phyloP scores from a whole-genome alignment of 2,888 invertebrate species.

The Graphium colonna region DNA sequence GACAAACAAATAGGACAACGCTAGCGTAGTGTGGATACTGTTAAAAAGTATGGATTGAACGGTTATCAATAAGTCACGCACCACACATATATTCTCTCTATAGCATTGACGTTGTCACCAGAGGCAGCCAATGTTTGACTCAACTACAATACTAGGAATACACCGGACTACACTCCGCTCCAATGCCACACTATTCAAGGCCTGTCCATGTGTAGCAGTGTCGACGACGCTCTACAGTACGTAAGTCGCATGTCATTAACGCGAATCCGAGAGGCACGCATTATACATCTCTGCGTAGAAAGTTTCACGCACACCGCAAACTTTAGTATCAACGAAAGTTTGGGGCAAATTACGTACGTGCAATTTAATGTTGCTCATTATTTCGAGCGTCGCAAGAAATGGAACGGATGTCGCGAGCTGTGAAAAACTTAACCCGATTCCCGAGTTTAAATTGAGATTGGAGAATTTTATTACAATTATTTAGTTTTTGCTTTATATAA shows the following conservation, averaged over 20 bases:
- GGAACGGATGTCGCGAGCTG: slow-evolving; percentile 1
- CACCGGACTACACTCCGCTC: slow-evolving; percentile 14
- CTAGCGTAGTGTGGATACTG: no score
- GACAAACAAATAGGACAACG: no score
- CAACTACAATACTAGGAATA: slow-evolving; percentile 10
- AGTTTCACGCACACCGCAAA: slow-evolving; percentile 8
- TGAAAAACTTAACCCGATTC: slow-evolving; percentile 7
- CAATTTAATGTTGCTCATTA: not conserved
- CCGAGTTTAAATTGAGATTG: slow-evolving; percentile 10
- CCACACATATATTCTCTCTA: no score
- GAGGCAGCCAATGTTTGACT: not conserved
- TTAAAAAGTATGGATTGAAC: no score
- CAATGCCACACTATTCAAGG: slow-evolving; percentile 17
- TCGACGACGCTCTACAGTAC: slow-evolving; percentile 7
- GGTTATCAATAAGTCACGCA: no score
- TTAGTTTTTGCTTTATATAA: no score
- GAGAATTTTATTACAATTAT: no score
- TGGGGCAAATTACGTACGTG: slow-evolving; percentile 12
- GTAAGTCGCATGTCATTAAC: slow-evolving; percentile 20
- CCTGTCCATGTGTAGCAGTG: slow-evolving; percentile 17
- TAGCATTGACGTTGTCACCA: not conserved
- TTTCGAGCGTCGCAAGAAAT: slow-evolving; percentile 9
- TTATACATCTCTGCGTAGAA: slow-evolving; percentile 17
- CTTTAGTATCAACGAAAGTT: slow-evolving; percentile 18
- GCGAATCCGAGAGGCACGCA: slow-evolving; percentile 13